A percentile compares a stretch with the other conserved stretches of the same genome.
Evolutionary conservation across 2,797 vertebrate species (phyloP).

Genomic region (Schizothorax lantsangensis): DNA sequence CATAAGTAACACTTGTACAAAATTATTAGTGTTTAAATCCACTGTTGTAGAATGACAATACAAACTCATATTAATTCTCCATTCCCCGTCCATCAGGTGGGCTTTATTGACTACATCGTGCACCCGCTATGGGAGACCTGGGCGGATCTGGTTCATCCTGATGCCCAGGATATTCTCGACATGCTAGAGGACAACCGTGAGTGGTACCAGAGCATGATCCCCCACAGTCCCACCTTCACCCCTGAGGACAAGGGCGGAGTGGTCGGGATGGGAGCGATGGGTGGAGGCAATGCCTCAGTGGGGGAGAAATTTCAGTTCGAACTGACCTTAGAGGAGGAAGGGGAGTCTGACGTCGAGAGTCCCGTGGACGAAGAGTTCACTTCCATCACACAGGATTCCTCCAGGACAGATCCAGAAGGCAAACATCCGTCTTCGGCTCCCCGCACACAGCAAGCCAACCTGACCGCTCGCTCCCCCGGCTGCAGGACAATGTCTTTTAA

Average conservation of each 20-base stretch:
- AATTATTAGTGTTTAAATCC: not conserved
- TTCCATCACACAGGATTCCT: slow-evolving; percentile 57
- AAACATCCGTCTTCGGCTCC: slow-evolving; percentile 60
- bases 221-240: slow-evolving; percentile 83
- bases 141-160: slow-evolving; percentile 92
- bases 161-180: slow-evolving; percentile 92
- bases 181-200: slow-evolving; percentile 93
- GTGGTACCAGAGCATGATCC: slow-evolving; percentile 96
- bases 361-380: slow-evolving; percentile 72
- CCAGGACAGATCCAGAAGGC: slow-evolving; percentile 62
- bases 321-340: slow-evolving; percentile 86
- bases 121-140: slow-evolving; percentile 95
- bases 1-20: not conserved
- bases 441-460: slow-evolving; percentile 51
- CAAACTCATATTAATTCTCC: not conserved
- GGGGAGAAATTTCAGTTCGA: slow-evolving; percentile 88
- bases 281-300: slow-evolving; percentile 30
- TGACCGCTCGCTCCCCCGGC: slow-evolving; percentile 50
- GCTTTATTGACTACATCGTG: slow-evolving; percentile 94
- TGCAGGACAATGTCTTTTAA: slow-evolving; percentile 73
- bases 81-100: slow-evolving; percentile 77
- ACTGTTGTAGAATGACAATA: not conserved
- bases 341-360: slow-evolving; percentile 79
- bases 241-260: slow-evolving; percentile 63
- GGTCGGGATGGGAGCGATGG: slow-evolving; percentile 44